Evolutionary conservation across 53 echinoderm and acorn worm genomes (phyloP), one percentile per base, ranked within the genome.

Genomic region (Temnopleurus reevesii): DNA sequence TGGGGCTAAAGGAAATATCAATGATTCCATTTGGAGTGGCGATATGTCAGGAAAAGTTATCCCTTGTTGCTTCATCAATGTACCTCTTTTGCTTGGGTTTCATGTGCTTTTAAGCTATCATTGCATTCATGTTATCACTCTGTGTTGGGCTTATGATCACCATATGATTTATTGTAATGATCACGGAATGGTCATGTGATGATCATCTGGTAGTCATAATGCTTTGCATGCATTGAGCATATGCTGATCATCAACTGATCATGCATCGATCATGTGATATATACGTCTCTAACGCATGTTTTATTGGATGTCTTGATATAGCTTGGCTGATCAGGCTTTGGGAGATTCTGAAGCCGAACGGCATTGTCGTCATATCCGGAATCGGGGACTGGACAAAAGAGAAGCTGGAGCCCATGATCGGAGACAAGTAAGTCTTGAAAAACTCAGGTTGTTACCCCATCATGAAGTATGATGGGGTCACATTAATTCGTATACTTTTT

Each of bases 251-350:
- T 66, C 36, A 4, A 7, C 3, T 21, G 38, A 71, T 71, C 71
- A 71, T 71, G 18, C 36, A 18, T 18, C 8, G 8, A 0, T 15
- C 23, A 49, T 49, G 10, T 49, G 49, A 49, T 49, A n/a, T n/a
- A n/a, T n/a, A n/a, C 49, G 10, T 41, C 8, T 71, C 71, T 71
- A 71, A 71, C 23, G 71, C 71, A 43, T 71, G 31, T 41, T 36
- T 5, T 25, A 34, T 18, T 34, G 2, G 1, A 36, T 38, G 7
- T 21, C 41, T 41, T 17, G 36, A 8, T 71, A 8, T 89, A 97
- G 97, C 97, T 12, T 97, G 97, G 97, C 59, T 97, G 66, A 30
- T 95, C 55, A 89, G 97, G 30, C 90, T 97, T 4, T 91, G 93
- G 90, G 95, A 95, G 76, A 89, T 97, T 17, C 59, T 91, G 5